These are phyloP conservation scores for Podarcis raffonei DNA, from an alignment of 2,113 vertebrate species.

Conservation along the genomic window DNA sequence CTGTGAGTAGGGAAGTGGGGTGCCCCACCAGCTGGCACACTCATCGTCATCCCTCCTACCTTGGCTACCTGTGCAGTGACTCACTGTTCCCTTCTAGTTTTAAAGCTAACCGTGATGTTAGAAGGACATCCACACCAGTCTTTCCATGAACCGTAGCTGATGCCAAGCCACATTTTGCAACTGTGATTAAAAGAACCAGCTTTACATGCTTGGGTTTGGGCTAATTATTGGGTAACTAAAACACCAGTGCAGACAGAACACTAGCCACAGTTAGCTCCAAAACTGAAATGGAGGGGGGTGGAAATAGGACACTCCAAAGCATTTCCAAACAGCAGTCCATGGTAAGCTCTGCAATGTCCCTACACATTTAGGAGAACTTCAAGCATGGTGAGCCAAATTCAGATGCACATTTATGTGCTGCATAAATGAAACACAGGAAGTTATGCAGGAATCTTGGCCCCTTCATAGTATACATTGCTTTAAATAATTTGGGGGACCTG, in stretches of 20 bases:
- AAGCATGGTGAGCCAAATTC: neutral
- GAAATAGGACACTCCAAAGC: too few species aligned
- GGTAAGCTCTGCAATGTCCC: neutral
- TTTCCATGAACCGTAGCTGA: too few species aligned
- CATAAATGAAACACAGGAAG: neutral
- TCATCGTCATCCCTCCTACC: too few species aligned
- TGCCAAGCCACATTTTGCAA: neutral
- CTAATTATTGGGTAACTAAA: neutral
- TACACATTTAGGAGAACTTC: neutral
- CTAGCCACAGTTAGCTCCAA: too few species aligned
- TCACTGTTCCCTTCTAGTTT: too few species aligned
- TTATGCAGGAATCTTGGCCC: neutral
- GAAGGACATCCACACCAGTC: too few species aligned
- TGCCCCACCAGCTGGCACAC: too few species aligned
- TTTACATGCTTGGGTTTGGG: neutral
- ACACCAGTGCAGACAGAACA: neutral
- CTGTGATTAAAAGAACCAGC: neutral
- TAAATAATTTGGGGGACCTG: neutral
- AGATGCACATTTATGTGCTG: neutral
- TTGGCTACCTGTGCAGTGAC: too few species aligned
- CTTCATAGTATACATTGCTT: neutral
- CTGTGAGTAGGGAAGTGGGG: too few species aligned
- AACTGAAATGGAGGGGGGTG: neutral
- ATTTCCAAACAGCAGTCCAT: neutral
- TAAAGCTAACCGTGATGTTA: too few species aligned